These are phyloP conservation scores for Macroramphosus scolopax DNA, from an alignment of 2,797 vertebrate species.

Conservation along the genomic window DNA sequence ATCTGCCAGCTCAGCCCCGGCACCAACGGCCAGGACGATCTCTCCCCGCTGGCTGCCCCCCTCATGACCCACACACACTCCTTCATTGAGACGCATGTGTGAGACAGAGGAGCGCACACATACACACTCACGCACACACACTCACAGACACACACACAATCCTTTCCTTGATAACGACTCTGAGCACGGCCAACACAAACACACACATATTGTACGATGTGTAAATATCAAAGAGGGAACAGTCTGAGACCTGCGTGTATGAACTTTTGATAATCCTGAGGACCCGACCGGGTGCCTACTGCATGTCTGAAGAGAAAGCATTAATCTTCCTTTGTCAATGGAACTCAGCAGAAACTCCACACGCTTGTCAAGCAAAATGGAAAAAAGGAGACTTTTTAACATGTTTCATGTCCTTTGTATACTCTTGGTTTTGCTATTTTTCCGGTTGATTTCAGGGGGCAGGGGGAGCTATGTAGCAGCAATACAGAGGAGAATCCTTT, in stretches of 20 bases:
- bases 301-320: conserved; percentile 87
- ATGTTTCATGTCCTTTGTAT: conserved; percentile 54
- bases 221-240: conserved; percentile 80
- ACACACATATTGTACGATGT: conserved; percentile 80
- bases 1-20: conserved; percentile 86
- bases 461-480: conserved; percentile 81
- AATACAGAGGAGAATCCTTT: conserved; percentile 81
- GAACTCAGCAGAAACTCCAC: conserved; percentile 72
- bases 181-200: conserved; percentile 49
- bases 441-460: conserved; percentile 66
- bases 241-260: conserved; percentile 78
- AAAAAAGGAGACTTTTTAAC: conserved; percentile 64
- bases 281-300: conserved; percentile 89
- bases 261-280: conserved; percentile 84
- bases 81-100: conserved; percentile 90
- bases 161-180: too few species aligned
- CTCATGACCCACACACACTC: conserved; percentile 88
- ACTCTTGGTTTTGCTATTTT: conserved; percentile 55
- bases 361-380: conserved; percentile 66
- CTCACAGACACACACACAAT: conserved; percentile 28
- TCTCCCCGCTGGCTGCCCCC: conserved; percentile 74
- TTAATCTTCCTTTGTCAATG: conserved; percentile 81
- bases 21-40: conserved; percentile 83
- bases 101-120: conserved; percentile 52
- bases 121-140: conserved; percentile 18